Percentiles rank a stretch among this genome's conserved stretches.
These are phyloP conservation scores for Hyperopisus bebe DNA, from an alignment of 2,113 vertebrate genomes.

Conservation along the genomic window DNA sequence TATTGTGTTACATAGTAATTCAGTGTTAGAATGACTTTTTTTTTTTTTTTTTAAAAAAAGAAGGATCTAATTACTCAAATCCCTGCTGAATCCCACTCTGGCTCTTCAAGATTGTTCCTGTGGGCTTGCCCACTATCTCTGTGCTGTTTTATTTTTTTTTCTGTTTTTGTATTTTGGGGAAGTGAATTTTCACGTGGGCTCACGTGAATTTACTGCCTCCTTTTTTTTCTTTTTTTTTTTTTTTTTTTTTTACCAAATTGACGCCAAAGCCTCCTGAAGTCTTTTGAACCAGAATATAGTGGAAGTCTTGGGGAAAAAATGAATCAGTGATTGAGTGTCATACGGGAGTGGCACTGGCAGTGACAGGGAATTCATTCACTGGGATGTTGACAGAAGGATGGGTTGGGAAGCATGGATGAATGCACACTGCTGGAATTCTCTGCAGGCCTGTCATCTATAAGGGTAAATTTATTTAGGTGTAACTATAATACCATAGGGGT, in stretches of 20 bases:
- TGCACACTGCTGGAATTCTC: not conserved
- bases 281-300: not conserved
- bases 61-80: constrained; percentile 19
- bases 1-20: not conserved
- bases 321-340: not conserved
- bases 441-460: not conserved
- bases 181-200: too few species aligned
- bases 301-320: not conserved
- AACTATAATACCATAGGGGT: too few species aligned
- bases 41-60: not conserved
- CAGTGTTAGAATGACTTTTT: not conserved
- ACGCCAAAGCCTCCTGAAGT: not conserved
- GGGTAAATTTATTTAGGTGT: not conserved
- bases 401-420: not conserved
- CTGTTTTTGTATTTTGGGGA: not conserved
- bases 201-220: not conserved
- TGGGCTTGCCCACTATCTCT: not conserved
- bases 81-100: constrained; percentile 4
- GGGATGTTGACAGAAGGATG: not conserved
- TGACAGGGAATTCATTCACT: not conserved
- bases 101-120: not conserved
- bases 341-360: not conserved
- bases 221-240: too few species aligned
- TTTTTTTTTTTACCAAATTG: not conserved
- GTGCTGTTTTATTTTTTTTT: not conserved